phyloP scores from a whole-genome alignment of 2,888 invertebrate species.

The Bruchidius siliquastri region DNA sequence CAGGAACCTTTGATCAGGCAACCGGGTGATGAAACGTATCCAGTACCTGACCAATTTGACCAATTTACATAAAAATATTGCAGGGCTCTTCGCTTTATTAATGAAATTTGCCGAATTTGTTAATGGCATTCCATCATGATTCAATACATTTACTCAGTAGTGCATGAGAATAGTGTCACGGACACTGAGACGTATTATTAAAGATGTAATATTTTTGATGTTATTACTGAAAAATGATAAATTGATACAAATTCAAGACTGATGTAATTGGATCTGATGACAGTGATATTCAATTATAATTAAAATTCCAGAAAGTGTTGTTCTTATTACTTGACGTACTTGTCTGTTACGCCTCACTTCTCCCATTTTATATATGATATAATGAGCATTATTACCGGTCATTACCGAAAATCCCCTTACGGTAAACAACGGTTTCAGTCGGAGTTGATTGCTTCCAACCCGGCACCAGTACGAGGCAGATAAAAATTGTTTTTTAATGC shows the following conservation, averaged over 20 bases:
- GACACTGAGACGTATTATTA: too few species aligned
- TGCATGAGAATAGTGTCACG: too few species aligned
- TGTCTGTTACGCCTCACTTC: neutral
- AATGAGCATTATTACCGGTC: neutral
- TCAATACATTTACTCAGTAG: too few species aligned
- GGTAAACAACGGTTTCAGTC: neutral
- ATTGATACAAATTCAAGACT: neutral
- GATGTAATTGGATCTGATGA: neutral
- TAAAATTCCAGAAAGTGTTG: neutral
- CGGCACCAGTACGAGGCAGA: constrained; percentile 30
- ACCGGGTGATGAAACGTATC: too few species aligned
- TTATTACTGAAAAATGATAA: neutral
- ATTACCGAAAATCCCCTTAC: neutral
- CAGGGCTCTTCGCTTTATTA: too few species aligned
- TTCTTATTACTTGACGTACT: neutral
- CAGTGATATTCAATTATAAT: neutral
- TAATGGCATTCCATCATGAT: too few species aligned
- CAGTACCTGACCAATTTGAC: too few species aligned
- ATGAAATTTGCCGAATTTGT: too few species aligned
- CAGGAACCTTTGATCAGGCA: too few species aligned
- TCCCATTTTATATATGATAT: neutral
- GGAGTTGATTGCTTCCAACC: constrained; percentile 12
- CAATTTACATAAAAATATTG: too few species aligned
- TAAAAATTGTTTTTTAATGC: constrained; percentile 47
- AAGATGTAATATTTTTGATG: too few species aligned